Base-by-base conservation (phyloP, 53 echinoderm and acorn worm species). In the Paelopatides confundens region DNA sequence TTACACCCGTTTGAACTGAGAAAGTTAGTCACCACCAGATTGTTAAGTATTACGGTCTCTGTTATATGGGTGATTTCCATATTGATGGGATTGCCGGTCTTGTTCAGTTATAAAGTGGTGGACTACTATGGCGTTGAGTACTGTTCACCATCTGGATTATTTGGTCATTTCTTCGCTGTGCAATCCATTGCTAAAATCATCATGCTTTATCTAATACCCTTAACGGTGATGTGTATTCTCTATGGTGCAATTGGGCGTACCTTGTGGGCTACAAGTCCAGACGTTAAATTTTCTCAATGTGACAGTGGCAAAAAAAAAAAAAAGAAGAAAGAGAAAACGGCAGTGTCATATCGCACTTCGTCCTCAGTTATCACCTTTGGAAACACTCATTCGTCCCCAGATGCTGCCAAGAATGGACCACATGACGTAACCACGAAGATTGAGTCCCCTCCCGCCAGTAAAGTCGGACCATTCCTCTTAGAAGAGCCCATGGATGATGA, bases 391-490 rank as follows among this genome's bases (percentile, higher is more conserved):
- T 63, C 31, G 13, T 40, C 79, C 9, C 77, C 86, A 0, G 48
- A 30, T 8, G 74, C 47, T 4, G 36, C 87, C 24, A 81, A 77
- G 26, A 69, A 87, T 23, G 63, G 70, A 12, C 31, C 74, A 14
- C 63, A 49, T 15, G 67, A 69, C 9, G 46, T 79, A 33, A 66
- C 5, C 39, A 64, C 37, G 35, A 86, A 88, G 40, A 68, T 53
- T 2, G 84, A 83, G 28, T 29, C 93, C 2, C 50, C 65, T 29
- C 65, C 62, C 0, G 24, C 79, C 21, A 83, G 92, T 21, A 96
- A 87, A 69, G 92, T 96, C 9, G 96, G 96, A 29, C 96, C 96
- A 0, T 96, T 96, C 84, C 91, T 88, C 23, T 74, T 96, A 13
- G 90, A 94, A 31, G 93, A 96, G 28, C 94, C 93, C 6, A 76